Conservation (phyloP, 2,797 vertebrate species). For the Sus cebifrons region DNA sequence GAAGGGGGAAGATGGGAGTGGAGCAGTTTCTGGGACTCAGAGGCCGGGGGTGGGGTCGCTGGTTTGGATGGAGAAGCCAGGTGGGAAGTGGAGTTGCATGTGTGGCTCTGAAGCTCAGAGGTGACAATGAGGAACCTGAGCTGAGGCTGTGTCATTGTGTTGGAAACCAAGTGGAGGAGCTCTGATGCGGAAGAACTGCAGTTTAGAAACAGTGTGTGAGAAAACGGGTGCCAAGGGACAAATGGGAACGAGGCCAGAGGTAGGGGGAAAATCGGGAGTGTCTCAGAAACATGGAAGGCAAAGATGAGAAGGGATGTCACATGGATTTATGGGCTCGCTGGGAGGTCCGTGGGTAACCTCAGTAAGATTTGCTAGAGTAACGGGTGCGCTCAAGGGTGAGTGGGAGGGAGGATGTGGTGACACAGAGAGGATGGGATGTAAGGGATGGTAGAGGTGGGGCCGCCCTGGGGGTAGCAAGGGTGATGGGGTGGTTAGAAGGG, state of each 20-base stretch:
- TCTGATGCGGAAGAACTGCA: background rate
- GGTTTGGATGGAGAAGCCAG: background rate
- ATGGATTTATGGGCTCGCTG: background rate
- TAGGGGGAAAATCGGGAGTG: background rate
- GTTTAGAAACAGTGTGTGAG: background rate
- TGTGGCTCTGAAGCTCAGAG: background rate
- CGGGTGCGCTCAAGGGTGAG: background rate
- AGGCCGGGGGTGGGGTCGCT: fast-evolving
- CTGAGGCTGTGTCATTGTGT: background rate
- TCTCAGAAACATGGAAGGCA: background rate
- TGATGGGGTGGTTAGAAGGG: background rate
- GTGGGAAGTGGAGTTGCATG: no score
- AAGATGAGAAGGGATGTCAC: background rate
- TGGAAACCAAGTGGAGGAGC: background rate
- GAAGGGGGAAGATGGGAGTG: background rate
- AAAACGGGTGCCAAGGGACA: background rate
- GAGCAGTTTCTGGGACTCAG: background rate
- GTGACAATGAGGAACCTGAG: background rate
- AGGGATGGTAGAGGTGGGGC: background rate
- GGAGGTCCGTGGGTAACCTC: background rate
- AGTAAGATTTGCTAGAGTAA: background rate
- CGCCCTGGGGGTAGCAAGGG: background rate
- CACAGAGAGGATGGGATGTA: background rate
- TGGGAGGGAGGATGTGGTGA: background rate
- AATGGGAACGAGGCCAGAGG: background rate